Evolutionary conservation across 1,140 invertebrate genomes (phyloP), one percentile per base, ranked within the genome.

Genomic region (Nymphalis io): DNA sequence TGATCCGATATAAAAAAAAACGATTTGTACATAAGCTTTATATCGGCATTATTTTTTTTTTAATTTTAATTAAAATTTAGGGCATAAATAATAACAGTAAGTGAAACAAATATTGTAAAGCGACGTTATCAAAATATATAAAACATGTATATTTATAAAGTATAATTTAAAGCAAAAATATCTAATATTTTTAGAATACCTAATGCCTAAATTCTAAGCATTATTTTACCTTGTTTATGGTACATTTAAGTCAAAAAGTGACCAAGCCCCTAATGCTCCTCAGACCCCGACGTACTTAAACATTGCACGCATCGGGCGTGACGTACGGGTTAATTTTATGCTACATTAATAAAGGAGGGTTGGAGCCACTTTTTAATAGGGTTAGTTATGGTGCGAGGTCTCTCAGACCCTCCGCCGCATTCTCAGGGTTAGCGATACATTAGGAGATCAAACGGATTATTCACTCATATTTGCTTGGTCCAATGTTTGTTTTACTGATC

Each of bases 261-360:
- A 73, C 63, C 72, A 67, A 77, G 72, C 77, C 72, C 72, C 71
- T 76, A 74, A 74, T 71, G 75, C 60, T 75, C 67, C 70, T 79
- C 60, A 68, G 70, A 70, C 73, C 76, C 78, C 74, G 63, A 70
- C 77, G 73, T 79, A 83, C 72, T 84, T 83, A 83, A 84, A 81
- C 79, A 83, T 76, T 64, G 79, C 76, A 72, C 65, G 79, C 83
- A 80, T 51, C 76, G 70, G 70, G 78, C 85, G 81, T 88, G 80
- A 88, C 84, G 83, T 76, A 71, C 83, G 78, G 83, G 78, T 90
- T 90, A 88, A 89, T 91, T 91, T 91, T 91, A 88, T 89, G 88
- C 87, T 91, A 89, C 87, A 89, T 91, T 91, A 91, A 88, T 84
- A 81, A 74, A 68, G 78, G 75, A 82, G 85, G 82, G 79, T 83